Percentiles rank a stretch among this genome's conserved stretches.
phyloP scores from a whole-genome alignment of 1,140 invertebrate species.

The Lepeophtheirus salmonis region DNA sequence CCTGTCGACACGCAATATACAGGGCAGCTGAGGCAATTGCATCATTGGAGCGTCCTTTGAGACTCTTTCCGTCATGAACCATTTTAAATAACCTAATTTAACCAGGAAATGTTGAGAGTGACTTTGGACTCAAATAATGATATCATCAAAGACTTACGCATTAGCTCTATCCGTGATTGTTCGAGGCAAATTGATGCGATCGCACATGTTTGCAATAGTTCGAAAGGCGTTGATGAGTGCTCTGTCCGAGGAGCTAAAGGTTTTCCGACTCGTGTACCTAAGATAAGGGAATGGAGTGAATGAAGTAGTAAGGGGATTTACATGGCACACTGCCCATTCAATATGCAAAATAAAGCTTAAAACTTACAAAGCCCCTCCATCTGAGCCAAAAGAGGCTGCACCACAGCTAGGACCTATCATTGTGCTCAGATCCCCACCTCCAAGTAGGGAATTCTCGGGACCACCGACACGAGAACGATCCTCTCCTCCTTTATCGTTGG shows the following conservation, averaged over 20 bases:
- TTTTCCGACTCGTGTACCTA: constrained; percentile 11
- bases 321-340: neutral
- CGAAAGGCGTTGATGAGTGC: constrained; percentile 83
- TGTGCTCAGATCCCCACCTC: constrained; percentile 88
- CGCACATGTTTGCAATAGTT: constrained; percentile 93
- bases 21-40: constrained; percentile 95
- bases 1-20: constrained; percentile 96
- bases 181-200: constrained; percentile 86
- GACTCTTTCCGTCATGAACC: constrained; percentile 87
- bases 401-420: constrained; percentile 84
- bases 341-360: neutral
- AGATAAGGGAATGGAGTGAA: neutral
- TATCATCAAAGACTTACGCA: constrained; percentile 25
- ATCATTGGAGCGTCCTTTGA: constrained; percentile 86
- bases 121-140: neutral
- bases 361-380: constrained; percentile 43
- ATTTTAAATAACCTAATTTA: constrained; percentile 13
- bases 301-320: no score
- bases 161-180: constrained; percentile 88
- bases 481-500: constrained; percentile 86
- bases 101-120: constrained; percentile 26
- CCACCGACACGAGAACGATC: constrained; percentile 98
- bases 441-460: constrained; percentile 81
- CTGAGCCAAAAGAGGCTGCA: constrained; percentile 57
- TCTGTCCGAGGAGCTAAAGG: constrained; percentile 69